Evolutionary conservation across 2,888 invertebrate species (phyloP).

Genomic region (Cancer borealis): DNA sequence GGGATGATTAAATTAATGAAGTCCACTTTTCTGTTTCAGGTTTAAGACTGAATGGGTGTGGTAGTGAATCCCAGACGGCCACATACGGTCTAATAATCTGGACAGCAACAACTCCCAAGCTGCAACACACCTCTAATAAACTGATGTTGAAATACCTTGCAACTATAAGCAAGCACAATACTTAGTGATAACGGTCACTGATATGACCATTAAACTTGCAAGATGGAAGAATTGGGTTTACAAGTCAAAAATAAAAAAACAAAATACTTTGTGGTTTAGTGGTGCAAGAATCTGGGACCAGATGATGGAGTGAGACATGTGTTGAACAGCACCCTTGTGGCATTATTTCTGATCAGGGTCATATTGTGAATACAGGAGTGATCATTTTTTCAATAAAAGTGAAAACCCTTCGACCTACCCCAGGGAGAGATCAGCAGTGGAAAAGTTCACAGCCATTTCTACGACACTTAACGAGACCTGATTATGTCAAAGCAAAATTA

Average conservation of each 20-base stretch:
- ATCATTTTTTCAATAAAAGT: constrained; percentile 65
- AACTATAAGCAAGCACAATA: constrained; percentile 58
- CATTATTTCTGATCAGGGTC: constrained; percentile 73
- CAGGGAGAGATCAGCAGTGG: constrained; percentile 62
- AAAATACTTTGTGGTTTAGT: constrained; percentile 60
- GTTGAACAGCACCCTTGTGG: constrained; percentile 72
- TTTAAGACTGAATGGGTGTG: constrained; percentile 63
- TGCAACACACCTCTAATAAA: constrained; percentile 60
- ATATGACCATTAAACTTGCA: constrained; percentile 44
- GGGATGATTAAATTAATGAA: background rate
- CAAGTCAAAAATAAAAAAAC: constrained; percentile 40
- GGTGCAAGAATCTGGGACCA: constrained; percentile 71
- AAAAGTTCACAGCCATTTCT: constrained; percentile 63
- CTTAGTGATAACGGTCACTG: constrained; percentile 47
- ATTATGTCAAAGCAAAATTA: constrained; percentile 66
- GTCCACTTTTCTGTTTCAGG: constrained; percentile 42
- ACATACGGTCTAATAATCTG: constrained; percentile 60
- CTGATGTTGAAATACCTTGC: constrained; percentile 58
- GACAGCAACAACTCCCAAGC: constrained; percentile 67
- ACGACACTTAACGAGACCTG: constrained; percentile 66
- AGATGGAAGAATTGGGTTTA: constrained; percentile 29
- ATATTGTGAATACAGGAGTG: constrained; percentile 69
- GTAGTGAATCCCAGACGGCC: constrained; percentile 62
- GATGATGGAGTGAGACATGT: constrained; percentile 64
- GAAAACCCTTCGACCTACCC: constrained; percentile 68